Percentiles rank a stretch among this genome's conserved stretches.
Conservation (phyloP, 2,797 vertebrate genomes). For the Cryptoblepharus egeriae region DNA sequence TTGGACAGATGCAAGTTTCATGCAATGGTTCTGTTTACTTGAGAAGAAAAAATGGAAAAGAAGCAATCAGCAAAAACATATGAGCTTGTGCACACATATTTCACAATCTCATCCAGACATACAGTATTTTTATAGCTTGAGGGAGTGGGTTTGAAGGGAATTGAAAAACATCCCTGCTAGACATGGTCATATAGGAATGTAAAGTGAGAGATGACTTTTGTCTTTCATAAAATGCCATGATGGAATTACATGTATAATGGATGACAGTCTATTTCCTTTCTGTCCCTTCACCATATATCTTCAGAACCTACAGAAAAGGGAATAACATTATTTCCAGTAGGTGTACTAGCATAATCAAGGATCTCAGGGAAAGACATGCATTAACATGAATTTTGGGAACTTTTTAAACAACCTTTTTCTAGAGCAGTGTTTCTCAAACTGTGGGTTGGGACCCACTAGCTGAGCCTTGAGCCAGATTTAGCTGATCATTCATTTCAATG, state of each 20-base stretch:
- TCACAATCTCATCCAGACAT: not conserved
- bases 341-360: not conserved
- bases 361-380: not conserved
- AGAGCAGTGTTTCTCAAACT: not conserved
- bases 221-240: not conserved
- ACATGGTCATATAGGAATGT: not conserved
- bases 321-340: not conserved
- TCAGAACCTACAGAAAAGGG: not conserved
- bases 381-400: slow-evolving; percentile 5
- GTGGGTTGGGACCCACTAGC: too few relatives aligned
- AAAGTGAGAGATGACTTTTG: not conserved
- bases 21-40: slow-evolving; percentile 12
- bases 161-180: slow-evolving; percentile 15
- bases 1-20: slow-evolving; percentile 11
- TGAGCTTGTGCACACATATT: slow-evolving; percentile 20
- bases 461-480: too few relatives aligned
- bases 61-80: slow-evolving; percentile 23
- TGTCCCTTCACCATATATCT: not conserved
- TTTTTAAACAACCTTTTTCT: not conserved
- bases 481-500: too few relatives aligned
- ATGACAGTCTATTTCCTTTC: not conserved
- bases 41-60: not conserved
- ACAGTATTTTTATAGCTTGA: slow-evolving; percentile 7
- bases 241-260: not conserved
- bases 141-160: not conserved